Evolutionary conservation across 2,113 vertebrate genomes (phyloP), one percentile per base, ranked within the genome.

Genomic region (Oncorhynchus masou): DNA sequence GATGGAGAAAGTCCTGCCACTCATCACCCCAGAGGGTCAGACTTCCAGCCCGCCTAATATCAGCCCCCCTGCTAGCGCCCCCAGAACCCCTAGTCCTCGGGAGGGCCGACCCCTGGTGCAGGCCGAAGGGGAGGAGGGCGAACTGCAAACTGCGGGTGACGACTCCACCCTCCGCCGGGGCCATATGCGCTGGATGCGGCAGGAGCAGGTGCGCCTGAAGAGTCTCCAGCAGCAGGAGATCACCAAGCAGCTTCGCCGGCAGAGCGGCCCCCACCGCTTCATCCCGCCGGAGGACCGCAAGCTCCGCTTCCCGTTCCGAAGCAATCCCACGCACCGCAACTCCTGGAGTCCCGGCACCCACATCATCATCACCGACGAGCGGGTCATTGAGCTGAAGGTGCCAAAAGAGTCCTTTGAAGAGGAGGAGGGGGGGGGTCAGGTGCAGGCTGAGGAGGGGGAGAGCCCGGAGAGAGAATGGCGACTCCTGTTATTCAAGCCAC

Each of bases 301-400:
- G 81, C 95, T 97, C 1, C 96, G 98, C 0, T 99, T 99, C 78
- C 98, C 98, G 13, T 99, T 99, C 88, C 97, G 95, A 90, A 99
- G 98, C 89, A 98, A 96, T 82, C 97, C 97, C 20, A 97, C 95
- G 25, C 97, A 99, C 77, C 94, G 98, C 81, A 99, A 98, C 90
- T 98, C 97, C 0, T 99, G 98, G 98, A 98, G 97, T 62, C 97
- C 97, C 0, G 98, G 98, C 22, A 99, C 97, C 0, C 97, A 99
- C 25, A 99, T 99, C 64, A 99, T 99, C 54, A 99, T 99, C 77
- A 99, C 98, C 4, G 96, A 99, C 76, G 85, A 97, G 62, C 95
- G 97, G 84, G 96, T 98, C 6, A 95, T 99, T 12, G 97, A 99
- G 87, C 92, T 99, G 20, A 94, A 97, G 81, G 94, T 98, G 78